A percentile compares a stretch with the other conserved stretches of the same genome.
phyloP scores from a whole-genome alignment of 2,797 vertebrate species.

The Orientallactaga sibirica region DNA sequence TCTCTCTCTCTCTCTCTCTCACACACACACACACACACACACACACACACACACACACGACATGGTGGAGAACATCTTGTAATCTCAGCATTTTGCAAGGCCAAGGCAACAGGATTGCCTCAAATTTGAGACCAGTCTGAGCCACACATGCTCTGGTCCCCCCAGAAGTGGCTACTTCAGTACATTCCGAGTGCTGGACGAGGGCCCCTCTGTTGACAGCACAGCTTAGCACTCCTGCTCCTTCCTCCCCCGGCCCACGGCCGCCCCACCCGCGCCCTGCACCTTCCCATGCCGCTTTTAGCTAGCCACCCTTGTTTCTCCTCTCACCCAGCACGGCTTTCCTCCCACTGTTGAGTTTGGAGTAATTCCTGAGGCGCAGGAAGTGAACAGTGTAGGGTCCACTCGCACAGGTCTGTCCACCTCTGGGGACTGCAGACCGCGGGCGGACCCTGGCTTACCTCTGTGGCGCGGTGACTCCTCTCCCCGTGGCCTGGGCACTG shows the following conservation, averaged over 20 bases:
- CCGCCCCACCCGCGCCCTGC: too few relatives aligned
- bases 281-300: not conserved
- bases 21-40: too few relatives aligned
- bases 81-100: not conserved
- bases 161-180: not conserved
- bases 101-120: not conserved
- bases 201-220: not conserved
- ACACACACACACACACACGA: too few relatives aligned
- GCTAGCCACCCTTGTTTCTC: not conserved
- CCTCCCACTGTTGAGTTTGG: not conserved
- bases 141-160: too few relatives aligned
- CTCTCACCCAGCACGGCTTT: not conserved
- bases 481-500: not conserved
- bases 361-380: not conserved
- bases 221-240: not conserved
- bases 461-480: not conserved
- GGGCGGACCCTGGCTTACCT: slow-evolving; percentile 52
- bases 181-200: not conserved
- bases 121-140: not conserved
- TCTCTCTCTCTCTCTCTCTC: too few relatives aligned
- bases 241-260: not conserved
- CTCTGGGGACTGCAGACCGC: not conserved
- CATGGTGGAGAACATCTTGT: too few relatives aligned
- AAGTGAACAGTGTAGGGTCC: not conserved
- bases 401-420: too few relatives aligned